These are phyloP conservation scores for Sussaba pulchella DNA, from an alignment of 2,888 invertebrate genomes.

Conservation along the genomic window DNA sequence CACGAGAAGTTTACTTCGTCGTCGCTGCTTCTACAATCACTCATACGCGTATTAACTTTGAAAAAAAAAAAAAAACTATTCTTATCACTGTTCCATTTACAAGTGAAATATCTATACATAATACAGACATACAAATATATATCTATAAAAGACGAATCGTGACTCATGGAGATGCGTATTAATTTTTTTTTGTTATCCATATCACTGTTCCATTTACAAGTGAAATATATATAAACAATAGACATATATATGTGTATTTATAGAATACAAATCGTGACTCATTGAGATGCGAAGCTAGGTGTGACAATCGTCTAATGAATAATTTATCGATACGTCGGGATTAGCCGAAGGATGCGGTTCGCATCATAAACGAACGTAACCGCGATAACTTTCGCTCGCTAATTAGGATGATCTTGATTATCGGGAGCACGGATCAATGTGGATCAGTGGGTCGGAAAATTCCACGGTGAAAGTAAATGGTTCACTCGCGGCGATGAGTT, in stretches of 20 bases:
- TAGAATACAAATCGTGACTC: conserved; percentile 31
- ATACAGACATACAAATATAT: not conserved
- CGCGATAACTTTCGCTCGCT: conserved; percentile 73
- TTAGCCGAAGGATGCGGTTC: conserved; percentile 47
- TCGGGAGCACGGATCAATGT: conserved; percentile 29
- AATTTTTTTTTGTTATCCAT: conserved; percentile 32
- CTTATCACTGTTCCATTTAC: conserved; percentile 27
- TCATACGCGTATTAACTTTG: not conserved
- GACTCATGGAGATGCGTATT: conserved; percentile 60
- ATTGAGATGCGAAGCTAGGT: conserved; percentile 71
- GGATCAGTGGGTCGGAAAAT: conserved; percentile 60
- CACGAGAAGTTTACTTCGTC: not conserved
- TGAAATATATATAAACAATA: not conserved
- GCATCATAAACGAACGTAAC: conserved; percentile 52
- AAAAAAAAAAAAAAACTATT: no score
- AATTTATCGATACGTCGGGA: conserved; percentile 52
- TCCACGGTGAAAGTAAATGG: conserved; percentile 38
- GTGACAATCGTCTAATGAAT: conserved; percentile 70
- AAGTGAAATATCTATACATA: conserved; percentile 11
- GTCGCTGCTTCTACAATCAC: not conserved
- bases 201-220: conserved; percentile 30
- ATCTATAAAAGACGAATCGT: not conserved
- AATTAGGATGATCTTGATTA: conserved; percentile 64
- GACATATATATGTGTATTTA: conserved; percentile 5
- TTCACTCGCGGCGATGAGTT: conserved; percentile 44